These are phyloP conservation scores for Cephalopholis sonnerati DNA, from an alignment of 2,113 vertebrate species.

Conservation along the genomic window DNA sequence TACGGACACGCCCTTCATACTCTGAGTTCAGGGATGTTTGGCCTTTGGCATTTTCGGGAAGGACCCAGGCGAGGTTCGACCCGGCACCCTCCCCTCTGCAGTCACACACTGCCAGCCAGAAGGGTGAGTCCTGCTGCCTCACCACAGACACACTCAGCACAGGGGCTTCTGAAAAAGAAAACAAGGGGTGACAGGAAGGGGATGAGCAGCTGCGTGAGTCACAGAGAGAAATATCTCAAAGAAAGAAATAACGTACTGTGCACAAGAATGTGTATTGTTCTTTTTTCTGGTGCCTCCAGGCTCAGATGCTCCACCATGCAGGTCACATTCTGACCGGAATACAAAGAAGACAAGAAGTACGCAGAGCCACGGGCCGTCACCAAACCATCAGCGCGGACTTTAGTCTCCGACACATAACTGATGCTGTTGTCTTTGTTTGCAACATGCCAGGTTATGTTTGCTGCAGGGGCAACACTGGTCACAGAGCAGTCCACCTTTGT, in stretches of 20 bases:
- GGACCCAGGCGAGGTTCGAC: conserved; percentile 73
- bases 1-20: conserved; percentile 41
- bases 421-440: conserved; percentile 27
- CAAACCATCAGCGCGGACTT: conserved; percentile 46
- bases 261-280: conserved; percentile 63
- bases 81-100: conserved; percentile 51
- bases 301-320: conserved; percentile 73
- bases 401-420: conserved; percentile 7
- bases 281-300: conserved; percentile 57
- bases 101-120: conserved; percentile 77
- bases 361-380: conserved; percentile 51
- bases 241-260: conserved; percentile 62
- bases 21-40: conserved; percentile 25
- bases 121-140: conserved; percentile 41
- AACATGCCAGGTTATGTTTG: conserved; percentile 74
- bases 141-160: conserved; percentile 55
- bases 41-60: conserved; percentile 60
- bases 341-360: conserved; percentile 62
- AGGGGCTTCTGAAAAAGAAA: conserved; percentile 60
- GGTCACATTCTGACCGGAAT: conserved; percentile 75
- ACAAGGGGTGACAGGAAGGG: conserved; percentile 37
- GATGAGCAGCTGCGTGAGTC: conserved; percentile 17
- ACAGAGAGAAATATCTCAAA: conserved; percentile 26
- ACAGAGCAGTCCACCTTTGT: conserved; percentile 71
- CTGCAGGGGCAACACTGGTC: conserved; percentile 58